Evolutionary conservation across 2,888 invertebrate genomes (phyloP).

Genomic region (Phortica okadai): DNA sequence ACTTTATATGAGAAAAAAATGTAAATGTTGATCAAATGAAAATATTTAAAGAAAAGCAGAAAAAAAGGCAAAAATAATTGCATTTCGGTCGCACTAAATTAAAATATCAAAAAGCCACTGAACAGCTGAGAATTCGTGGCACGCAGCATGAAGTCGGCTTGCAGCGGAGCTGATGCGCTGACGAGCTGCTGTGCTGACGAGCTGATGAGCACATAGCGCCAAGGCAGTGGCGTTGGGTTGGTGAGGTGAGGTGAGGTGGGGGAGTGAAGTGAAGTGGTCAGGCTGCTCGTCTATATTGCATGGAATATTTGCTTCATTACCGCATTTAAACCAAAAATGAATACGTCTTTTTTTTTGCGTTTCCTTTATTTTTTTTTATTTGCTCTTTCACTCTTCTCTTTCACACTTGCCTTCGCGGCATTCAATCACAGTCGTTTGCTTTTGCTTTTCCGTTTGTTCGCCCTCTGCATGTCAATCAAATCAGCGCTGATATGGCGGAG

Average conservation of each 20-base stretch:
- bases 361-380: background rate
- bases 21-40: background rate
- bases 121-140: slow-evolving; percentile 39
- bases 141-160: slow-evolving; percentile 1
- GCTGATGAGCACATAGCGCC: background rate
- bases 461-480: background rate
- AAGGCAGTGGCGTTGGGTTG: background rate
- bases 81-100: slow-evolving; percentile 19
- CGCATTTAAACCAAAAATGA: slow-evolving; percentile 21
- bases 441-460: background rate
- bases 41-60: slow-evolving; percentile 4
- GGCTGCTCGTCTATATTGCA: background rate
- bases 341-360: slow-evolving; percentile 3
- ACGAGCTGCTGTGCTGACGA: background rate
- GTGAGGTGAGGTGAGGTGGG: background rate
- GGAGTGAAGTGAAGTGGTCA: too few relatives aligned
- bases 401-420: background rate
- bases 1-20: too few relatives aligned
- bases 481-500: too few relatives aligned
- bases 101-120: slow-evolving; percentile 42
- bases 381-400: background rate
- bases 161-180: background rate
- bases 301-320: slow-evolving; percentile 25
- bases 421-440: background rate
- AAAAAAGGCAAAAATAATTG: background rate